A percentile compares a stretch with the other conserved stretches of the same genome.
Evolutionary conservation across 2,797 vertebrate species (phyloP).

Genomic region (Enteromius mattozi): DNA sequence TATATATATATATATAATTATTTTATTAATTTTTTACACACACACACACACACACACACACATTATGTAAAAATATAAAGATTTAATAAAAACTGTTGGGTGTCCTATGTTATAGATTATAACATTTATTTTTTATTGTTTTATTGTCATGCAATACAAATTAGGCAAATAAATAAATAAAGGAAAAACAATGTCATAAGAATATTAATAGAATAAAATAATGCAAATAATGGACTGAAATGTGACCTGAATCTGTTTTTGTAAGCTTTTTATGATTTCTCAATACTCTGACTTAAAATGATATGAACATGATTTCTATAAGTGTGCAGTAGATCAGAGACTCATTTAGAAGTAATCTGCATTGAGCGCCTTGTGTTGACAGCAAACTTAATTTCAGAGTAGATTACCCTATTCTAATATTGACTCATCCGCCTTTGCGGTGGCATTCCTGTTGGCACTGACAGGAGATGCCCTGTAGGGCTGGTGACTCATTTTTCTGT

Average conservation of each 20-base stretch:
- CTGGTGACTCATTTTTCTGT: slow-evolving; percentile 24
- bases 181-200: neutral
- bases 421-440: slow-evolving; percentile 4
- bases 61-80: too few relatives aligned
- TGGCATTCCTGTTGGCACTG: neutral
- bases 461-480: slow-evolving; percentile 3
- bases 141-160: neutral
- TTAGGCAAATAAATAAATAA: neutral
- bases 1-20: too few relatives aligned
- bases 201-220: neutral
- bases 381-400: neutral
- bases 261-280: neutral
- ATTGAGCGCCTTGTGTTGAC: slow-evolving; percentile 7
- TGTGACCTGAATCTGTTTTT: neutral
- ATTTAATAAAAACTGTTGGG: too few relatives aligned
- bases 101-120: too few relatives aligned
- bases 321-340: neutral
- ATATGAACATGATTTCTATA: neutral
- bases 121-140: neutral
- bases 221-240: neutral
- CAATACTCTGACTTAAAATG: neutral
- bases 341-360: slow-evolving; percentile 1
- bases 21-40: too few relatives aligned
- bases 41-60: too few relatives aligned
- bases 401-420: slow-evolving; percentile 28